A percentile compares a stretch with the other conserved stretches of the same genome.
Conservation (phyloP, 2,797 vertebrate species). For the Chrysocyon brachyurus region DNA sequence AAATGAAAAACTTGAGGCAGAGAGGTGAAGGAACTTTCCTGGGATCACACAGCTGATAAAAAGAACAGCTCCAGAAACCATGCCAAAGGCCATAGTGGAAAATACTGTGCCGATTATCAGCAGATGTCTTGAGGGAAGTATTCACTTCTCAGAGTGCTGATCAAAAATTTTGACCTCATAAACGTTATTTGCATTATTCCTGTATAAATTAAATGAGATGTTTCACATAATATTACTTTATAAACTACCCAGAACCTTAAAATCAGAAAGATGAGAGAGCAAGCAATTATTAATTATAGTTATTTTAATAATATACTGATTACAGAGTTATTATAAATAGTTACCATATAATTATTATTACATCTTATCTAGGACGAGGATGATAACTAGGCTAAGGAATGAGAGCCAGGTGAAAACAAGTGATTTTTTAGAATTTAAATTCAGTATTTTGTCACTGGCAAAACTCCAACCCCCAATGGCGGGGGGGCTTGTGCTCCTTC, state of each 20-base stretch:
- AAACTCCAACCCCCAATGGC: not conserved
- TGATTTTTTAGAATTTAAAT: not conserved
- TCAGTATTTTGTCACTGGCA: not conserved
- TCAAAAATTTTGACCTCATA: not conserved
- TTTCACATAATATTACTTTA: not conserved
- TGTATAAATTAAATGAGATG: not conserved
- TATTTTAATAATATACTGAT: not conserved
- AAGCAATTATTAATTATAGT: not conserved
- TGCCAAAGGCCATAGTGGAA: not conserved
- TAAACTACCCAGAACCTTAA: not conserved
- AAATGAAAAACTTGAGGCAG: not conserved
- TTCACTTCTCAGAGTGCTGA: not conserved
- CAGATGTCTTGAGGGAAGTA: not conserved
- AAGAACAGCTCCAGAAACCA: not conserved
- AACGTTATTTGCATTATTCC: not conserved
- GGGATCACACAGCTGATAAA: not conserved
- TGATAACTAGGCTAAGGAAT: not conserved
- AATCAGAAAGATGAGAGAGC: not conserved
- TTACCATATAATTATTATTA: not conserved
- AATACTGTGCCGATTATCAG: not conserved
- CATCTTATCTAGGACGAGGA: not conserved
- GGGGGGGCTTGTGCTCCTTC: not conserved
- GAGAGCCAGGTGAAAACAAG: not conserved
- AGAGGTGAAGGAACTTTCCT: not conserved
- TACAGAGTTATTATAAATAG: not conserved